Evolutionary conservation across 2,888 invertebrate genomes (phyloP), one percentile per base, ranked within the genome.

Genomic region (Agrotis clavis): DNA sequence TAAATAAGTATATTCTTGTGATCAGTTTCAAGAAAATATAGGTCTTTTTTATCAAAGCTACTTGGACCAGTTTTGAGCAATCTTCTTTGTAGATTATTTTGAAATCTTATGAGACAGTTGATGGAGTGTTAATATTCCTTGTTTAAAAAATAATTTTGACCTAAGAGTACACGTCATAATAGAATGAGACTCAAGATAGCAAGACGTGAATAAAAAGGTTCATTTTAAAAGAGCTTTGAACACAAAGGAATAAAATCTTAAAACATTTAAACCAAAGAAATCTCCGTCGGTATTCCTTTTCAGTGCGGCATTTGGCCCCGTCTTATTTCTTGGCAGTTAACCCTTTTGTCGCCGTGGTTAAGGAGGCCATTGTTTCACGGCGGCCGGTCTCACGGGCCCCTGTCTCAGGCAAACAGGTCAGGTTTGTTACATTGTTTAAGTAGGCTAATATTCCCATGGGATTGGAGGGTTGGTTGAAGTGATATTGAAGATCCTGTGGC

Each of bases 391-490:
- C 93, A 93, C 92, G 91, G 92, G 90, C 87, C 88, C 90, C 88
- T 87, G 91, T 92, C 93, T 93, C 91, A 82, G 84, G 92, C 92
- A 93, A 93, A 93, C 94, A 92, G 91, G 89, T 90, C 91, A 92
- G 85, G 87, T 92, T 83, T 78, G 86, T 77, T 87, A 90, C 92
- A 90, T 90, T 94, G 94, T 95, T 94, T 92, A 89, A 93, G 88
- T 90, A 90, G 89, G 89, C 88, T 89, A 90, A 88, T 88, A 90
- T 92, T 94, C 93, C 92, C 94, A 92, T 90, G 93, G 89, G 90
- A 90, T 74, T 71, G 72, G 47, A 76, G 81, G 80, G 86, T 81
- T 81, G 67, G 30, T 30, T 21, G 63, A 68, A 57, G 67, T 73
- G 67, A 69, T 71, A 67, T 76, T 63, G 61, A 75, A 35, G 67